A percentile compares a stretch with the other conserved stretches of the same genome.
These are phyloP conservation scores for Clarias pachynema DNA, from an alignment of 2,797 vertebrate species.

Conservation along the genomic window DNA sequence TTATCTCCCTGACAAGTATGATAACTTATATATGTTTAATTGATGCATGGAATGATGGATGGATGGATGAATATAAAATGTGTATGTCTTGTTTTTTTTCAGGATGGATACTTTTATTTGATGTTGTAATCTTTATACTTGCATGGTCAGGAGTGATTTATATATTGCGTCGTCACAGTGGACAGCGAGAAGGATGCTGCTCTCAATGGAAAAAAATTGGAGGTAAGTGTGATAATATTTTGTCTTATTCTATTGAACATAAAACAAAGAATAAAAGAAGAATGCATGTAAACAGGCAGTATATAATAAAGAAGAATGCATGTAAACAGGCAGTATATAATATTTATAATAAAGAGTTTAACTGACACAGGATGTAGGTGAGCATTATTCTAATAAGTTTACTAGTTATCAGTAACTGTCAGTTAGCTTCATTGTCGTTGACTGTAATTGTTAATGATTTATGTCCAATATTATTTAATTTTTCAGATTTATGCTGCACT, in stretches of 20 bases:
- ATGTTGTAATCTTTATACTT: background rate
- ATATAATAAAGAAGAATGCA: background rate
- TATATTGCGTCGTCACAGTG: background rate
- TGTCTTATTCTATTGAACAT: background rate
- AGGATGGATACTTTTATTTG: background rate
- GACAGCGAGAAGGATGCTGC: background rate
- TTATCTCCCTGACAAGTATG: too few relatives aligned
- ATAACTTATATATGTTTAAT: too few relatives aligned
- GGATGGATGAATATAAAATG: too few relatives aligned
- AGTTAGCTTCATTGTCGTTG: background rate
- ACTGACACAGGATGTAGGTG: background rate
- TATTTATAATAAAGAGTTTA: background rate
- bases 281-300: background rate
- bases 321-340: background rate
- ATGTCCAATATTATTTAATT: background rate
- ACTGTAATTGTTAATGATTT: background rate
- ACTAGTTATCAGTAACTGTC: background rate
- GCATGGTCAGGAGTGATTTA: background rate
- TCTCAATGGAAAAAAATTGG: background rate
- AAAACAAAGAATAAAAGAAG: background rate
- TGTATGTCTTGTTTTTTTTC: background rate
- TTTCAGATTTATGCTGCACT: constrained; percentile 20
- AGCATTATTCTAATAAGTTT: background rate
- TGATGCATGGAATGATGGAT: too few relatives aligned
- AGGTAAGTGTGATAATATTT: constrained; percentile 5